Evolutionary conservation across 2,797 vertebrate species (phyloP), one percentile per base, ranked within the genome.

Genomic region (Psittacula derbiana): DNA sequence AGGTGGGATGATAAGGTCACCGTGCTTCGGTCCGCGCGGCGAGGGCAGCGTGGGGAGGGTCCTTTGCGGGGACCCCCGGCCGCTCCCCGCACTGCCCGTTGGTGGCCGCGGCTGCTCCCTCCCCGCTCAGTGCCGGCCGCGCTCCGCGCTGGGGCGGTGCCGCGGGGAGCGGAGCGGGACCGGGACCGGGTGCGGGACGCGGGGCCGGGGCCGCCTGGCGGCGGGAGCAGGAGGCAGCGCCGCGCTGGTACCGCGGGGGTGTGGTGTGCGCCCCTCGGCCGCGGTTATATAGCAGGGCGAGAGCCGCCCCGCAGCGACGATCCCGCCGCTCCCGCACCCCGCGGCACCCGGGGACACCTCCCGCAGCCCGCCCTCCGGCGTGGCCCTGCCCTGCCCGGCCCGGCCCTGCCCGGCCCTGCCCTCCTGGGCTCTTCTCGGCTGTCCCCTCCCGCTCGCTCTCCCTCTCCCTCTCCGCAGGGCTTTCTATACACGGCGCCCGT

Each of bases 401-500:
- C 41, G 6, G 40, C 30, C 62, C 61, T 1, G 14, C 28, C 65
- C 33, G 2, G 23, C 43, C 74, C 61, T 1, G 3, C 69, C 30
- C 70, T n/a, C 12, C 78, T 14, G 25, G 19, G 30, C 67, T 21
- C 47, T 18, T 52, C 73, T 33, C 53, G 43, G 82, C 80, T 43
- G 36, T 72, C 66, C 66, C 66, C 60, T 78, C 73, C 47, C 69
- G 38, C 13, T 72, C 47, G 40, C 84, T 33, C 58, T 81, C 80
- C 76, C 86, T 78, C 80, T 53, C 38, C 52, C 70, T 86, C 18
- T 74, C 86, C 90, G 84, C 90, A 99, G 99, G 99, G 99, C 96
- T 99, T 99, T 97, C 96, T 98, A 86, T 99, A 99, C 92, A 98
- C 99, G 25, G 98, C 98, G 62, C 99, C 99, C 97, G 98, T 99